Evolutionary conservation across 2,888 invertebrate genomes (phyloP).

Genomic region (Chironomus riparius): DNA sequence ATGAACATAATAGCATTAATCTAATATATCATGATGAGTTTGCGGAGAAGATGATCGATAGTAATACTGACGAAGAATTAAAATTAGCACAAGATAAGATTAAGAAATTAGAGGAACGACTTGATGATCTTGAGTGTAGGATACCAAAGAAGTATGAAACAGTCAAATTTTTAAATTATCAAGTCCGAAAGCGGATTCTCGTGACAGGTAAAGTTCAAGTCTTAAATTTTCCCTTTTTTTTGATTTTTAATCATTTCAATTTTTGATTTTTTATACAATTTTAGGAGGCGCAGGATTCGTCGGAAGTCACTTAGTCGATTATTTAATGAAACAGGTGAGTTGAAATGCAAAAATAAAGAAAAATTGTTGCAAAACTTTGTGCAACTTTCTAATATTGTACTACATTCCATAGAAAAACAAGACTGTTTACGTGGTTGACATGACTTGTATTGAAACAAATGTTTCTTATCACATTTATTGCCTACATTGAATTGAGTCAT

Average conservation of each 20-base stretch:
- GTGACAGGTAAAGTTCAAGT: constrained; percentile 43
- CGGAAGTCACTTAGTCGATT: constrained; percentile 96
- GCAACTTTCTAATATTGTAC: background rate
- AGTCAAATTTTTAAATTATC: constrained; percentile 85
- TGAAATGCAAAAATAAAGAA: no score
- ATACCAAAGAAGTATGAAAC: constrained; percentile 79
- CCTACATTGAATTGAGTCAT: no score
- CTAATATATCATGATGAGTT: background rate
- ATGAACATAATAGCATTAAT: background rate
- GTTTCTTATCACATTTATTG: no score
- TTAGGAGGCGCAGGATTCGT: constrained; percentile 93
- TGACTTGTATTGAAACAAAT: no score
- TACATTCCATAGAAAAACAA: no score
- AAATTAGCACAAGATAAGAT: background rate
- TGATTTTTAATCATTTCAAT: background rate
- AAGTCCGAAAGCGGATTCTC: constrained; percentile 84
- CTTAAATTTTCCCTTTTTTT: no score
- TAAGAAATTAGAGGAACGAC: background rate
- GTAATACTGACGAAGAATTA: background rate
- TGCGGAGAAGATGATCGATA: background rate
- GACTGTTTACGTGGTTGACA: background rate
- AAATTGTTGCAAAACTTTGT: no score
- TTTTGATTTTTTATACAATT: constrained; percentile 48
- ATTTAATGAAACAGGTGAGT: constrained; percentile 61
- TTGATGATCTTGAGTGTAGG: constrained; percentile 35